A percentile compares a stretch with the other conserved stretches of the same genome.
These are phyloP conservation scores for Oxyscelio sp. DNA, from an alignment of 2,888 invertebrate genomes.

Conservation along the genomic window DNA sequence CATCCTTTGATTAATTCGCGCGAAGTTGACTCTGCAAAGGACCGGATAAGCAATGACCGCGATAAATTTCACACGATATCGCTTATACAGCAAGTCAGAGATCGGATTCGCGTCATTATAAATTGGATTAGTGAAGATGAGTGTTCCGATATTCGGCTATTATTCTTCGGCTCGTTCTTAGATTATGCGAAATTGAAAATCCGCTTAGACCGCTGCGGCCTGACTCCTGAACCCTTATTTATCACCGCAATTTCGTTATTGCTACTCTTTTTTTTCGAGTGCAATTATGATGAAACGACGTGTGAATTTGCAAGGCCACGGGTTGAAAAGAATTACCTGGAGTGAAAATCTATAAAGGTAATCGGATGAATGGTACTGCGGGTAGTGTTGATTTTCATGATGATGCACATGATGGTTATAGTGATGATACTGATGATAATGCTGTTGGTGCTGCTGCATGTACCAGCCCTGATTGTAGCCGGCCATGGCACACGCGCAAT, in stretches of 20 bases:
- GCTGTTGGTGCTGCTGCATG: conserved; percentile 81
- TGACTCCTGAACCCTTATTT: conserved; percentile 37
- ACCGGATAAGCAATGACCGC: conserved; percentile 79
- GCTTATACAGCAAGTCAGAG: conserved; percentile 71
- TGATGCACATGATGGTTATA: conserved; percentile 82
- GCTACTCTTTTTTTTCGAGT: background rate
- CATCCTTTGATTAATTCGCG: conserved; percentile 84
- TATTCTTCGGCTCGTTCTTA: conserved; percentile 71
- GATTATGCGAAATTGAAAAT: conserved; percentile 75
- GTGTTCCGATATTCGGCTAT: conserved; percentile 72
- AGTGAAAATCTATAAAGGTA: conserved; percentile 87
- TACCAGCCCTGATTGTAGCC: conserved; percentile 85
- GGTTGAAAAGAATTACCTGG: conserved; percentile 83
- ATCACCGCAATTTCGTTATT: conserved; percentile 40
- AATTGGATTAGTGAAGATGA: conserved; percentile 75
- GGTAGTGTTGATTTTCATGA: conserved; percentile 82
- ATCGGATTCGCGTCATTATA: conserved; percentile 73
- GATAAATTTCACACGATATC: conserved; percentile 74
- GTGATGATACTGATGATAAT: conserved; percentile 78
- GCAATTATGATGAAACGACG: conserved; percentile 39
- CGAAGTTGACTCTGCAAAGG: conserved; percentile 76
- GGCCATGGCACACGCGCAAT: conserved; percentile 81
- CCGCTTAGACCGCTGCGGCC: conserved; percentile 56
- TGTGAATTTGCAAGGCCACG: conserved; percentile 23
- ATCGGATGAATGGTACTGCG: conserved; percentile 85